Percentiles rank a stretch among this genome's conserved stretches.
Evolutionary conservation across 2,113 vertebrate genomes (phyloP).

Genomic region (Willisornis vidua): DNA sequence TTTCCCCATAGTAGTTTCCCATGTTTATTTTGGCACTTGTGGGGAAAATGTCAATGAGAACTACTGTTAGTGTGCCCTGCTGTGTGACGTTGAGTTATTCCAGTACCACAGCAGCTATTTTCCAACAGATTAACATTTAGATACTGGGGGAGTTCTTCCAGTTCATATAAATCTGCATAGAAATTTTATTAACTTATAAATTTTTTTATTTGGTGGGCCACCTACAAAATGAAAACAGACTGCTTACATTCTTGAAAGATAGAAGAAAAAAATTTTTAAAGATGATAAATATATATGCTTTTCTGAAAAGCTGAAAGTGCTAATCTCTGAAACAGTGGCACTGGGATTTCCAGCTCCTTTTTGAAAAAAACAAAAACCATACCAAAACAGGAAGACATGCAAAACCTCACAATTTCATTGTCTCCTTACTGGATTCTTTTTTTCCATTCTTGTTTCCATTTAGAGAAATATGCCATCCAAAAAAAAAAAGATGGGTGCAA

Average conservation of each 20-base stretch:
- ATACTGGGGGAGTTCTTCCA: slow-evolving; percentile 9
- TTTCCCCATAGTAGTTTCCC: slow-evolving; percentile 3
- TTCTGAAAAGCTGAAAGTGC: neutral
- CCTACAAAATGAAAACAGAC: slow-evolving; percentile 33
- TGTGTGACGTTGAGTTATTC: slow-evolving; percentile 49
- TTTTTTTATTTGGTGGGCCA: slow-evolving; percentile 51
- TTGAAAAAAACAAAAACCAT: neutral
- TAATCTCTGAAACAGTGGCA: neutral
- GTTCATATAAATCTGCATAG: slow-evolving; percentile 23
- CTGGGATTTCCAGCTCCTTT: neutral
- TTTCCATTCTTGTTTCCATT: neutral
- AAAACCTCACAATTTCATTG: neutral
- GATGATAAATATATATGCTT: neutral
- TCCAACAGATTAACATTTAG: slow-evolving; percentile 70
- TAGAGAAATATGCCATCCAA: neutral
- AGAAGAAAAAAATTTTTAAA: neutral
- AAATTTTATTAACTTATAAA: slow-evolving; percentile 49
- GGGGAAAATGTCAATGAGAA: slow-evolving; percentile 48
- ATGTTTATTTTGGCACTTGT: slow-evolving; percentile 50
- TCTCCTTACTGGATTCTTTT: neutral
- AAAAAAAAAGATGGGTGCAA: neutral
- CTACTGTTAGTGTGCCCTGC: neutral
- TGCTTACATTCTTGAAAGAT: neutral
- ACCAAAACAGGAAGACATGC: neutral
- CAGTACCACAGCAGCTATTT: slow-evolving; percentile 66